Percentiles rank a stretch among this genome's conserved stretches.
These are phyloP conservation scores for Macrosoma leucophasiata DNA, from an alignment of 2,888 invertebrate genomes.

Conservation along the genomic window DNA sequence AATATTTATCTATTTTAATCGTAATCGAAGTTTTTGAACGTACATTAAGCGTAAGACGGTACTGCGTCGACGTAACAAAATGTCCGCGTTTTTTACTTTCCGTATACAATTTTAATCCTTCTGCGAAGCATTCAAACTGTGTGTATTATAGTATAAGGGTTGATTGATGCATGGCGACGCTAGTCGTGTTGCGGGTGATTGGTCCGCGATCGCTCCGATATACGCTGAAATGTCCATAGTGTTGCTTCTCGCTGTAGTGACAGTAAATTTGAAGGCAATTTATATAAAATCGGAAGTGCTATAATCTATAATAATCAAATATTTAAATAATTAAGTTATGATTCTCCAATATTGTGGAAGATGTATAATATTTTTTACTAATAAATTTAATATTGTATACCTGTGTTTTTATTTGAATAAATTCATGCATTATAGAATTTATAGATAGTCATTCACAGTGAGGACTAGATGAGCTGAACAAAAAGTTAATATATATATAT, in stretches of 20 bases:
- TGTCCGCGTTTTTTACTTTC: slow-evolving; percentile 21
- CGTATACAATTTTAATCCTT: slow-evolving; percentile 35
- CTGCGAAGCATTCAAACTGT: slow-evolving; percentile 59
- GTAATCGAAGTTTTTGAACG: slow-evolving; percentile 31
- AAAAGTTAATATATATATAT: no score
- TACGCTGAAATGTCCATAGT: slow-evolving; percentile 35
- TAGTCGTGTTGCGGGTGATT: no score
- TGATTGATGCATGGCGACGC: slow-evolving; percentile 26
- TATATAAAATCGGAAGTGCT: slow-evolving; percentile 67
- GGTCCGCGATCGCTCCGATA: no score
- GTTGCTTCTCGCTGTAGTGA: slow-evolving; percentile 65
- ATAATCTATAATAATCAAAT: slow-evolving; percentile 73
- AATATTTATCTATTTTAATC: slow-evolving; percentile 58
- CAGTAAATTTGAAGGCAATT: slow-evolving; percentile 58
- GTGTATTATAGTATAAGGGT: slow-evolving; percentile 49
- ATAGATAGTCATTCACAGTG: no score
- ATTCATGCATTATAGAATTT: no score
- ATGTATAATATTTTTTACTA: slow-evolving; percentile 77
- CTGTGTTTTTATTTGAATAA: slow-evolving; percentile 55
- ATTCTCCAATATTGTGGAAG: slow-evolving; percentile 76
- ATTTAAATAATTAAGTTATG: slow-evolving; percentile 72
- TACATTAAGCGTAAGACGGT: slow-evolving; percentile 1
- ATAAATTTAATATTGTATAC: slow-evolving; percentile 74
- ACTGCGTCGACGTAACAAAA: no score
- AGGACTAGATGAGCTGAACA: no score